Percentiles rank a stretch among this genome's conserved stretches.
These are phyloP conservation scores for Colletes gigas DNA, from an alignment of 1,140 invertebrate genomes.

Conservation along the genomic window DNA sequence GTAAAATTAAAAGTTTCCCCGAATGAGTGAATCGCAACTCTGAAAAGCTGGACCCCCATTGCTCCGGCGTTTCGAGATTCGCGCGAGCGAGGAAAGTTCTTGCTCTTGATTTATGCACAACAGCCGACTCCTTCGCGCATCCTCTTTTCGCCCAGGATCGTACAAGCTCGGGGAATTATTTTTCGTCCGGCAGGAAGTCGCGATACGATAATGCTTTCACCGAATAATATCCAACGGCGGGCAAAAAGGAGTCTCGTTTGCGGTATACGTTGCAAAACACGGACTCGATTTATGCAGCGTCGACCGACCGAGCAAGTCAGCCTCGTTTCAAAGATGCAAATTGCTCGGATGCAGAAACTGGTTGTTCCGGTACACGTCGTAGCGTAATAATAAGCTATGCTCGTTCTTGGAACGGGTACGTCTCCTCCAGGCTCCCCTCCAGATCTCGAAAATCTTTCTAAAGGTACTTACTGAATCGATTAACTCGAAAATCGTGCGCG, in stretches of 20 bases:
- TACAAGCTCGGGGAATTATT: no score
- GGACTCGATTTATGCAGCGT: slow-evolving; percentile 12
- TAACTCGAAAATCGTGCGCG: no score
- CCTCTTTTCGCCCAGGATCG: background rate
- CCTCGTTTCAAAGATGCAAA: slow-evolving; percentile 6
- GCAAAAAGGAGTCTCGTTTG: background rate
- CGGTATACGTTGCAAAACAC: slow-evolving; percentile 16
- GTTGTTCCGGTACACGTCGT: slow-evolving; percentile 21
- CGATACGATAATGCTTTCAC: background rate
- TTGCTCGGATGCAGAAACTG: slow-evolving; percentile 33
- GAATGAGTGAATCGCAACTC: background rate
- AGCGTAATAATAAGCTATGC: slow-evolving; percentile 40
- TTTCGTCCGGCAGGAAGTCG: background rate
- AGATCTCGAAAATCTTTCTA: background rate
- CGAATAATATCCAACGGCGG: background rate
- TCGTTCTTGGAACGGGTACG: slow-evolving; percentile 29
- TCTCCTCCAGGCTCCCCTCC: background rate
- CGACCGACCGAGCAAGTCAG: background rate
- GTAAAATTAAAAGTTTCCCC: slow-evolving; percentile 20
- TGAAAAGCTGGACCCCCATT: background rate
- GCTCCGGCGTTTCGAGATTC: no score
- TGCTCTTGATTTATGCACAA: slow-evolving; percentile 2
- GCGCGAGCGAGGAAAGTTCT: background rate
- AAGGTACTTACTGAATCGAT: no score
- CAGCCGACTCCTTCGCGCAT: background rate